Evolutionary conservation across 2,797 vertebrate genomes (phyloP).

Genomic region (Iguana delicatissima): DNA sequence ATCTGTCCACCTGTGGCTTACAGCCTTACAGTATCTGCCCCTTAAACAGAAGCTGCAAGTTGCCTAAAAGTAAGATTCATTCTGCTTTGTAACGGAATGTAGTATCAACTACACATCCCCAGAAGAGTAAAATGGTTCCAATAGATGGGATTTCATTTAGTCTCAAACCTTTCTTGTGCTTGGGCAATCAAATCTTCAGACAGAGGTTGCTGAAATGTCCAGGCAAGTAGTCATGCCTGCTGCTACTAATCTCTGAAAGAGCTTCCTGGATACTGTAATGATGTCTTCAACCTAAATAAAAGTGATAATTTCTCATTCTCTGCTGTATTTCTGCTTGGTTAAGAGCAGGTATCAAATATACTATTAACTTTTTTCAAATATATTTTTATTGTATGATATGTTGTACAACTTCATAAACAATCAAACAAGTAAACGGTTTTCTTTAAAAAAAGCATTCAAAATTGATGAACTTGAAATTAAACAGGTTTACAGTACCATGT

Average conservation of each 20-base stretch:
- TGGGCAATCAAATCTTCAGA: too few species aligned
- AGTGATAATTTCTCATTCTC: neutral
- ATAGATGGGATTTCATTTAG: neutral
- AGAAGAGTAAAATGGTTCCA: neutral
- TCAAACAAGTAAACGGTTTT: too few species aligned
- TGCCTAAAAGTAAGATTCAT: neutral
- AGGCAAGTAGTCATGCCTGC: neutral
- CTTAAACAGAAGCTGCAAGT: neutral
- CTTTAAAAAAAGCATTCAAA: too few species aligned
- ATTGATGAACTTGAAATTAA: too few species aligned
- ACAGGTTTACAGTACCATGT: too few species aligned
- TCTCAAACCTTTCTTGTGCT: neutral
- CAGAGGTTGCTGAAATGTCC: neutral
- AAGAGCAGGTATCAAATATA: neutral
- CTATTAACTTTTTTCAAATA: too few species aligned
- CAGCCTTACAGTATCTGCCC: neutral
- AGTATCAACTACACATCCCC: neutral
- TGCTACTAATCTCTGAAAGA: constrained; percentile 7
- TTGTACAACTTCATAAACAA: too few species aligned
- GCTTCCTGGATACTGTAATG: neutral
- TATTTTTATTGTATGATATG: too few species aligned
- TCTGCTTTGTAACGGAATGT: neutral
- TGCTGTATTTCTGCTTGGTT: neutral
- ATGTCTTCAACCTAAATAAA: neutral
- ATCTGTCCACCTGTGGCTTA: neutral